Evolutionary conservation across 2,888 invertebrate genomes (phyloP), one percentile per base, ranked within the genome.

Genomic region (Gisinianus flammeolus): DNA sequence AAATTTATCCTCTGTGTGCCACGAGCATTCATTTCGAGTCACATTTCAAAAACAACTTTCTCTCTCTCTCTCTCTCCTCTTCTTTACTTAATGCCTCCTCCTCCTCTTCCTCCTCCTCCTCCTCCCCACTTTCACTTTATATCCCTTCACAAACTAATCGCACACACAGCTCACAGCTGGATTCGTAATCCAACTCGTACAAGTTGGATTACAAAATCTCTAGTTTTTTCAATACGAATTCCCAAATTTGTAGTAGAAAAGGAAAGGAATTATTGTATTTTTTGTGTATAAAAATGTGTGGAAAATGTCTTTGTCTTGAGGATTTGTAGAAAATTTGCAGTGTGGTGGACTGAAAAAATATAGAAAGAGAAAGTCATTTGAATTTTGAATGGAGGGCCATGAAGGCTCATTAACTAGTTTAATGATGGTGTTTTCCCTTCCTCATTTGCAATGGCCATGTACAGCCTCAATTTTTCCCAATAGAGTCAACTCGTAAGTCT

Each of bases 1-100:
- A 62, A 62, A 62, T 62, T 62, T 62, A 62, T 62, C 62, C 62
- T 62, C 26, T 28, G 5, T 28, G 5, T 24, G 62, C 62, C 62
- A 62, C 12, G 5, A 26, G 62, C 62, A 26, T 4, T 26, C 28
- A 62, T 1, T 8, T n/a, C 22, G 56, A 22, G n/a, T 58, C 56
- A 26, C 62, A 22, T 24, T 28, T 24, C 62, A 62, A 12, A 54
- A n/a, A 58, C 58, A 58, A 58, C 58, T 24, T 24, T 3, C 58
- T n/a, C 44, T 44, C 44, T 44, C 16, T 16, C 44, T 44, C 44
- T 44, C 16, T 44, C 44, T 44, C 44, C 44, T 6, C 44, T n/a
- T 44, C 2, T 58, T 58, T 58, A 58, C 24, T n/a, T 58, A 58
- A 58, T 8, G 56, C 8, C 56, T 2, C 44, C 44, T 44, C 44